Evolutionary conservation across 2,797 vertebrate genomes (phyloP), one percentile per base, ranked within the genome.

Genomic region (Betta splendens): DNA sequence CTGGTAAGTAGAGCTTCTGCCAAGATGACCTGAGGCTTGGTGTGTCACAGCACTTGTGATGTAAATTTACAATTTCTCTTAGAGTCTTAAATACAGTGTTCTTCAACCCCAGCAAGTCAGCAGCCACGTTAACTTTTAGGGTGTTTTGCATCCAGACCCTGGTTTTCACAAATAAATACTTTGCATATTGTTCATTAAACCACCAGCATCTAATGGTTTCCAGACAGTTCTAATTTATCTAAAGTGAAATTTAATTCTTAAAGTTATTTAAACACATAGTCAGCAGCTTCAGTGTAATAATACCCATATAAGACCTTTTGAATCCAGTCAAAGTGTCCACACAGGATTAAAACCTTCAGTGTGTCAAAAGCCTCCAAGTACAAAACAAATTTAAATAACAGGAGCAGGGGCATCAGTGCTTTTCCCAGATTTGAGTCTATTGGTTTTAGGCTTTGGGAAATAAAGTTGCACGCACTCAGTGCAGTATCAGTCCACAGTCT

Each of bases 251-350:
- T n/a, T n/a, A n/a, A n/a, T n/a, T n/a, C n/a, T 8, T 38, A 1
- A 11, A 50, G 10, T 5, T 21, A 12, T 21, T 2, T 25, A 21
- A 5, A 31, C 21, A 2, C 3, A 26, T n/a, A 36, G 9, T 31
- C 18, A 22, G 29, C 23, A 29, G 60, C 17, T 35, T 50, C 17
- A 39, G 49, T 31, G 15, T 23, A 15, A 16, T 56, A 36, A 39
- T 3, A 12, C 13, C 9, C 13, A 2, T 8, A n/a, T 43, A 21
- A 5, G 20, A 13, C 15, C n/a, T 3, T 4, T 9, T 7, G 22
- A 15, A 36, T 17, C 21, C 16, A 52, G 45, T 71, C 5, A 37
- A 62, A 62, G 22, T 2, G 45, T 45, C 13, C 26, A 60, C n/a
- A 36, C 16, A 23, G 13, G 8, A 3, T 5, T 25, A 13, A 48